Conservation (phyloP, 2,113 vertebrate species). For the Oxyruncus cristatus region DNA sequence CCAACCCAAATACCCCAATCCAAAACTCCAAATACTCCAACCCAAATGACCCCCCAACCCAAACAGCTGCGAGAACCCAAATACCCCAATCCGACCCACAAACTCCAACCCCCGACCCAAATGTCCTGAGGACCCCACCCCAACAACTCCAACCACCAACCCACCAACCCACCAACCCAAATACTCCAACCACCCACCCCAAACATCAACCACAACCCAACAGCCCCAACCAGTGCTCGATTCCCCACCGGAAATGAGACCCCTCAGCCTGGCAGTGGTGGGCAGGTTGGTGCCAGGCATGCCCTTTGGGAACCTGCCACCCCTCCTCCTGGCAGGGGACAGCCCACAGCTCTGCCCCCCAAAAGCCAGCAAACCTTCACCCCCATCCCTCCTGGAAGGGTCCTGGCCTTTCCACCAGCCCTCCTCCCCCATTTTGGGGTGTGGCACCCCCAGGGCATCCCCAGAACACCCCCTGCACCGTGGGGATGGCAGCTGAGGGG, state of each 20-base stretch:
- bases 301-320: neutral
- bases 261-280: rapidly evolving
- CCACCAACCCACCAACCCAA: neutral
- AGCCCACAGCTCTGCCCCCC: neutral
- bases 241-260: too few species aligned
- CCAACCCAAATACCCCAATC: too few species aligned
- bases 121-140: too few species aligned
- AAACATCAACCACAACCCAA: neutral
- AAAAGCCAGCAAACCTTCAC: neutral
- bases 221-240: rapidly evolving
- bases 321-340: too few species aligned
- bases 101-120: neutral
- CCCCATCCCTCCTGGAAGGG: neutral
- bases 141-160: neutral
- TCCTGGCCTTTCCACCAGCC: neutral
- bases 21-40: neutral
- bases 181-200: neutral
- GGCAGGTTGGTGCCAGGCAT: rapidly evolving
- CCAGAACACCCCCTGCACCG: rapidly evolving
- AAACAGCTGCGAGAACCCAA: neutral
- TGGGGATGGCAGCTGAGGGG: neutral
- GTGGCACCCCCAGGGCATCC: neutral
- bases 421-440: neutral
- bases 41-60: too few species aligned
- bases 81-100: neutral